These are phyloP conservation scores for Cygnus olor DNA, from an alignment of 2,797 vertebrate genomes.

Conservation along the genomic window DNA sequence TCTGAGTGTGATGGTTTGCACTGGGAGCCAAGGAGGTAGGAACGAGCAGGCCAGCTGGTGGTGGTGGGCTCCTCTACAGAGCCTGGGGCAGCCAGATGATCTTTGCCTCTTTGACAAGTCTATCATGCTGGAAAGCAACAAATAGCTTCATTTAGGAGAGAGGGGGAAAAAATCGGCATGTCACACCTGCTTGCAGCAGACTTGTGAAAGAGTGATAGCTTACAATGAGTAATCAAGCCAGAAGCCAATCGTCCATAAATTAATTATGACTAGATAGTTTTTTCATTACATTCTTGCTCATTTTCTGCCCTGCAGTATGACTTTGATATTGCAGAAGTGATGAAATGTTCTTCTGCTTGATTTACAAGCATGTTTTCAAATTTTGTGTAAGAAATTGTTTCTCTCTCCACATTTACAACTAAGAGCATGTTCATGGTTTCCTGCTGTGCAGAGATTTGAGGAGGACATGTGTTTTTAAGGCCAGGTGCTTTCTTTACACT, in stretches of 20 bases:
- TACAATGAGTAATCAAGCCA: background rate
- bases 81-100: background rate
- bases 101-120: background rate
- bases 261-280: background rate
- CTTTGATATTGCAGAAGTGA: background rate
- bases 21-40: background rate
- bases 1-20: background rate
- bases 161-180: background rate
- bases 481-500: background rate
- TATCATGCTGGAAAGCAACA: conserved; percentile 22
- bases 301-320: background rate
- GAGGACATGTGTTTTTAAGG: background rate
- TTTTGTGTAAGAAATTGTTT: background rate
- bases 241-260: background rate
- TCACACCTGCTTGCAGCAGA: background rate
- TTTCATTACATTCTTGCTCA: background rate
- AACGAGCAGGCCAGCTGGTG: no score
- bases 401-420: background rate
- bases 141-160: background rate
- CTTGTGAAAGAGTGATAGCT: background rate
- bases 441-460: background rate
- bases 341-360: background rate
- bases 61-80: background rate
- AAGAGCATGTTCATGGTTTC: background rate
- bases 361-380: background rate